Conservation (phyloP, 2,888 invertebrate genomes). For the Pinctada fucata region DNA sequence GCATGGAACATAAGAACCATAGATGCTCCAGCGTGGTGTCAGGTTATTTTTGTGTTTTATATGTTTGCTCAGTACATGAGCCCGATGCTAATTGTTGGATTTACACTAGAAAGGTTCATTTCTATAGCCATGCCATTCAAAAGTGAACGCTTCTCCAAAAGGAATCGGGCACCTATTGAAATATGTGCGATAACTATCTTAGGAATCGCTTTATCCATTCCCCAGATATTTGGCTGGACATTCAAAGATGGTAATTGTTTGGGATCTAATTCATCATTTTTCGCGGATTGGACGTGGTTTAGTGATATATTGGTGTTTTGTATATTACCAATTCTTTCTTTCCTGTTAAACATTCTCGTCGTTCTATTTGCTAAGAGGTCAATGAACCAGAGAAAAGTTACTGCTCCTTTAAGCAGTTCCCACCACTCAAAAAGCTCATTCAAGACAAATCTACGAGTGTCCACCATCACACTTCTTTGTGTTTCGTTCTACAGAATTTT, state of each 20-base stretch:
- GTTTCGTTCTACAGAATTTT: slow-evolving; percentile 72
- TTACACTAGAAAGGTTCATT: slow-evolving; percentile 72
- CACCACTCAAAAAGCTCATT: not conserved
- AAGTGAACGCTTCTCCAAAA: slow-evolving; percentile 66
- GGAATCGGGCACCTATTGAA: slow-evolving; percentile 63
- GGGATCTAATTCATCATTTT: slow-evolving; percentile 48
- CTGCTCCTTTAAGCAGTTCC: slow-evolving; percentile 16
- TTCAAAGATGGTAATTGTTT: slow-evolving; percentile 39
- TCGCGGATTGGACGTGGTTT: slow-evolving; percentile 59
- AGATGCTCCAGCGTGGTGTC: slow-evolving; percentile 65
- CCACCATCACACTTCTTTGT: slow-evolving; percentile 67
- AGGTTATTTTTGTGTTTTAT: slow-evolving; percentile 68
- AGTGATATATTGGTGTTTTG: slow-evolving; percentile 64
- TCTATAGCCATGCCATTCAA: slow-evolving; percentile 69
- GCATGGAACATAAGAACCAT: slow-evolving; percentile 67
- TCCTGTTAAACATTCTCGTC: slow-evolving; percentile 63
- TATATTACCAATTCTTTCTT: slow-evolving; percentile 58
- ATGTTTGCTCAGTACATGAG: slow-evolving; percentile 71
- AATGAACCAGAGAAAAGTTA: slow-evolving; percentile 25
- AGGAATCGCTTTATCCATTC: slow-evolving; percentile 58
- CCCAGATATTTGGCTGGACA: slow-evolving; percentile 73
- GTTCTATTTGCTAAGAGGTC: slow-evolving; percentile 43
- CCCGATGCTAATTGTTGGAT: slow-evolving; percentile 71
- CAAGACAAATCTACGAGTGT: slow-evolving; percentile 7
- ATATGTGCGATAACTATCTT: slow-evolving; percentile 58